Conservation (phyloP, 2,888 invertebrate species). For the Antheraea yamamai region DNA sequence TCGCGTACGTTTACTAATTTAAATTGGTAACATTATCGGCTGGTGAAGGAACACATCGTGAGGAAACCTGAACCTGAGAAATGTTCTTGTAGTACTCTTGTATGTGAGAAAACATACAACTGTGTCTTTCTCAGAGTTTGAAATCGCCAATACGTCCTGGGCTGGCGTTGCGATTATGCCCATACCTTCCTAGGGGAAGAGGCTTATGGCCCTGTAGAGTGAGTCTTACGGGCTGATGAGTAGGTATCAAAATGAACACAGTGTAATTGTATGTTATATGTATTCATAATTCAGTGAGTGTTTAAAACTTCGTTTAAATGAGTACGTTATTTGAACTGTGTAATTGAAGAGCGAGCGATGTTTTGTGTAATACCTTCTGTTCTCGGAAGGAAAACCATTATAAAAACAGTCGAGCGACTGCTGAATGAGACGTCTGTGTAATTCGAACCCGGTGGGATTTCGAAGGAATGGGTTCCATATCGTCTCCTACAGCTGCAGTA, state of each 20-base stretch:
- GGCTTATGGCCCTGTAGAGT: no score
- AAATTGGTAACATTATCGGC: no score
- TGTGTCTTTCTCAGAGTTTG: no score
- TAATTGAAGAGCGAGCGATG: neutral
- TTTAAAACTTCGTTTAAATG: neutral
- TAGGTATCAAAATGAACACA: neutral
- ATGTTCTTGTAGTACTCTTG: no score
- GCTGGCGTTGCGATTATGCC: no score
- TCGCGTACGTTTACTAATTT: no score
- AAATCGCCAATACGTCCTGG: no score
- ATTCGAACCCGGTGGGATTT: conserved; percentile 9
- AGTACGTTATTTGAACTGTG: neutral
- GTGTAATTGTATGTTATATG: neutral
- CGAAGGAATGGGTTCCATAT: conserved; percentile 1
- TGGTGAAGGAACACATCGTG: no score
- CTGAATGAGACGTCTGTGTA: conserved; percentile 7
- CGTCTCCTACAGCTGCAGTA: neutral
- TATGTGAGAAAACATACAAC: no score
- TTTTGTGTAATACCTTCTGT: conserved; percentile 1
- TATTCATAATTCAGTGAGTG: neutral
- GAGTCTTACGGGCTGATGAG: no score
- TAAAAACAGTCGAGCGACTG: conserved; percentile 9
- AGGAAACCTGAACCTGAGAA: no score
- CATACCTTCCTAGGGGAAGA: no score
- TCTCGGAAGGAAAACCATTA: conserved; percentile 8